Percentiles rank a stretch among this genome's conserved stretches.
These are phyloP conservation scores for Miltochrista miniata DNA, from an alignment of 2,888 invertebrate genomes.

Conservation along the genomic window DNA sequence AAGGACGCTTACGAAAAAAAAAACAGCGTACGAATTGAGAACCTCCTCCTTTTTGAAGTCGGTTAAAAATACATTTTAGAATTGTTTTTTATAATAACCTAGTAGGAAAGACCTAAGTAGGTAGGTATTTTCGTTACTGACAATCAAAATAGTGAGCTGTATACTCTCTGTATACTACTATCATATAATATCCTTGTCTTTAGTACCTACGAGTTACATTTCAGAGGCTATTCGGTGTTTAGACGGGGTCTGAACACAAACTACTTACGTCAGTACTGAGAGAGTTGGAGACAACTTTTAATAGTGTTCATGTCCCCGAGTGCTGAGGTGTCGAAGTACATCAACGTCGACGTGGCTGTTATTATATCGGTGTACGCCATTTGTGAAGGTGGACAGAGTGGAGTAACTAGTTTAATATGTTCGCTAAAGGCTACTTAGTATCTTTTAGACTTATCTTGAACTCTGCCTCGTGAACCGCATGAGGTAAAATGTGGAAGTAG, in stretches of 20 bases:
- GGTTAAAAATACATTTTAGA: too few species aligned
- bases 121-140: too few species aligned
- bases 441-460: background rate
- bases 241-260: constrained; percentile 57
- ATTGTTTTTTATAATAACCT: too few species aligned
- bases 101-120: too few species aligned
- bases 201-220: constrained; percentile 33
- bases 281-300: constrained; percentile 73
- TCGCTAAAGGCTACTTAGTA: background rate
- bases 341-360: constrained; percentile 37
- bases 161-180: too few species aligned
- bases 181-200: too few species aligned
- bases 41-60: too few species aligned
- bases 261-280: constrained; percentile 64
- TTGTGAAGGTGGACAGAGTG: constrained; percentile 64
- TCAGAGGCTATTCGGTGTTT: constrained; percentile 43
- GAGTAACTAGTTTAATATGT: constrained; percentile 5
- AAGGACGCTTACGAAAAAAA: too few species aligned
- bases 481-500: too few species aligned
- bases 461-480: too few species aligned
- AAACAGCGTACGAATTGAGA: too few species aligned
- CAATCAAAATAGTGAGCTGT: too few species aligned
- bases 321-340: constrained; percentile 45
- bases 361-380: constrained; percentile 61
- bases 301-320: constrained; percentile 70